phyloP scores from a whole-genome alignment of 2,797 vertebrate species.

The Nasua narica region DNA sequence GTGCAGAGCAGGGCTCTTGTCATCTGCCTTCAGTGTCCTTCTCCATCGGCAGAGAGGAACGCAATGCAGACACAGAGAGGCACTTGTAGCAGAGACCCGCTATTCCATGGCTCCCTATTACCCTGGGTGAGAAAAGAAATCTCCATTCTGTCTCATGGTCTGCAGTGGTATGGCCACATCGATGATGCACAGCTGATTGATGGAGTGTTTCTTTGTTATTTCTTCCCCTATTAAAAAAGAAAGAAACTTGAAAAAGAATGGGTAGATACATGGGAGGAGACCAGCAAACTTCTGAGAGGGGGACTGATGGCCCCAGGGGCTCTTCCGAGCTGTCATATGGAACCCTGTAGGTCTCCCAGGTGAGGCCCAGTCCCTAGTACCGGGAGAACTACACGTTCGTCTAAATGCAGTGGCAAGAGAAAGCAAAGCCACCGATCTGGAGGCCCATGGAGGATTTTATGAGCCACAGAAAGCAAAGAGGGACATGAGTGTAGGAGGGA shows the following conservation, averaged over 20 bases:
- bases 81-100: no score
- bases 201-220: neutral
- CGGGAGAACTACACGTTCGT: neutral
- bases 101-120: neutral
- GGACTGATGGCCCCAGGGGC: no score
- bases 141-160: neutral
- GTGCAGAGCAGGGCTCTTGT: neutral
- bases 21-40: neutral
- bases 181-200: neutral
- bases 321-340: neutral
- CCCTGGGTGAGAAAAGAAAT: neutral
- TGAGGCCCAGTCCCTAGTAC: fast-evolving
- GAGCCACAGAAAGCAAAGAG: neutral
- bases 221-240: neutral
- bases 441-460: neutral
- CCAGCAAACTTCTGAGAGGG: neutral
- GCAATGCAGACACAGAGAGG: neutral
- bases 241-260: neutral
- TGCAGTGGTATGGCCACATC: no score
- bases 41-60: neutral
- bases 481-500: neutral
- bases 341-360: neutral
- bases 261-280: fast-evolving
- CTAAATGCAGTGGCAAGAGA: neutral
- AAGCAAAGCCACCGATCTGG: neutral